phyloP scores from a whole-genome alignment of 2,113 vertebrate genomes.

The Mandrillus leucophaeus region DNA sequence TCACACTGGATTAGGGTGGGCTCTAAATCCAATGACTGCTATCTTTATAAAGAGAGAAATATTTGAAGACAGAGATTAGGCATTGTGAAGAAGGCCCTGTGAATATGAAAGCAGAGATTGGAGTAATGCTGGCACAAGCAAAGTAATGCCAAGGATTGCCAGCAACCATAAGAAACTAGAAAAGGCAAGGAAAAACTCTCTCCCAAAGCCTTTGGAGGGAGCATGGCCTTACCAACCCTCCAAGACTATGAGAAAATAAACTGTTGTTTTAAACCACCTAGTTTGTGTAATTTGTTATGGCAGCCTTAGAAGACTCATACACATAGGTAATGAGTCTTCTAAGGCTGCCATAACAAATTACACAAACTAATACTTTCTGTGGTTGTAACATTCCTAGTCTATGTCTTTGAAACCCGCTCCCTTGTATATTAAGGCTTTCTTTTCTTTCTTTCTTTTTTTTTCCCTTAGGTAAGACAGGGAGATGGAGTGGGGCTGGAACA shows the following conservation, averaged over 20 bases:
- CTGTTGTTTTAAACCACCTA: neutral
- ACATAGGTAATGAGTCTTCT: neutral
- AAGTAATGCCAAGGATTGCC: neutral
- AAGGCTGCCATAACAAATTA: too few species aligned
- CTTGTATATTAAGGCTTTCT: neutral
- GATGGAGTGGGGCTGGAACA: neutral
- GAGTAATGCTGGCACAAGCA: neutral
- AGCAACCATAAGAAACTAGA: neutral
- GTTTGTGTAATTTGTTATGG: neutral
- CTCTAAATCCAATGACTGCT: neutral
- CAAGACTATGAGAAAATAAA: neutral
- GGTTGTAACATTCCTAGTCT: neutral
- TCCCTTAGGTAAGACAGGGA: neutral
- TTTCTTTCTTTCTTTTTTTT: neutral
- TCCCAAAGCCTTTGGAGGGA: neutral
- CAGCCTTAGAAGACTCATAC: neutral
- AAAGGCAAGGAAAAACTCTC: neutral
- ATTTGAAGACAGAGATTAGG: constrained; percentile 3
- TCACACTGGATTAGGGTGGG: neutral
- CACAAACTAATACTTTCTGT: neutral
- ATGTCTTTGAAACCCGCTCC: neutral
- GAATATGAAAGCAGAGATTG: neutral
- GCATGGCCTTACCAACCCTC: neutral
- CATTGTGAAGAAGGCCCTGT: neutral
- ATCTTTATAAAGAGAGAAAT: constrained; percentile 20